Evolutionary conservation across 2,888 invertebrate species (phyloP).

Genomic region (Antheraea yamamai): DNA sequence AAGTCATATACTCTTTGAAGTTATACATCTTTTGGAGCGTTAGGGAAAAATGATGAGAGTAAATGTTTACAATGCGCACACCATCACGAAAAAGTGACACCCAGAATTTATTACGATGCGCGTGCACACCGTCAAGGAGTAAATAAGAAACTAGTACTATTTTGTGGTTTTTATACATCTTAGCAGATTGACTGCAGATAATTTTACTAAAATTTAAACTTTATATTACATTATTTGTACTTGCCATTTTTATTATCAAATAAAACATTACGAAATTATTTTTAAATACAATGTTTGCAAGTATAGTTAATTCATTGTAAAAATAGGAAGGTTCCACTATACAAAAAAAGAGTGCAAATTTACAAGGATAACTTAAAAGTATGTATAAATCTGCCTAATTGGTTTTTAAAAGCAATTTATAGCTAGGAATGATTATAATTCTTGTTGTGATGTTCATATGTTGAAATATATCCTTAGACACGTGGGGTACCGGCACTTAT

Average conservation of each 20-base stretch:
- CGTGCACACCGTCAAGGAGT: too few species aligned
- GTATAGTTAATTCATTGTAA: not conserved
- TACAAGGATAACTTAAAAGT: not conserved
- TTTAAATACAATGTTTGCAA: not conserved
- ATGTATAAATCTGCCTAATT: not conserved
- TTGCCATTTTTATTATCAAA: not conserved
- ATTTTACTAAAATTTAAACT: not conserved
- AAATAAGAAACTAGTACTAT: too few species aligned
- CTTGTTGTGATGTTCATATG: not conserved
- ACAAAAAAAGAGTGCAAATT: not conserved
- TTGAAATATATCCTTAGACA: conserved; percentile 27
- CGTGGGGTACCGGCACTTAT: conserved; percentile 45
- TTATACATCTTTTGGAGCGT: too few species aligned
- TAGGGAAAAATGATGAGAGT: too few species aligned
- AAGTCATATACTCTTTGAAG: too few species aligned
- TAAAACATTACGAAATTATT: not conserved
- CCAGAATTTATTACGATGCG: too few species aligned
- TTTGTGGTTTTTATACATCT: not conserved
- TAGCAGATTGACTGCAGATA: not conserved
- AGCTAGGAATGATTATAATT: not conserved
- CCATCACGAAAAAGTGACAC: too few species aligned
- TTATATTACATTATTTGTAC: not conserved
- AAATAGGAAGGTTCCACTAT: not conserved
- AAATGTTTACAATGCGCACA: too few species aligned
- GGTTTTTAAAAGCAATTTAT: not conserved